phyloP scores from a whole-genome alignment of 2,888 invertebrate genomes.

The Philonicus albiceps region DNA sequence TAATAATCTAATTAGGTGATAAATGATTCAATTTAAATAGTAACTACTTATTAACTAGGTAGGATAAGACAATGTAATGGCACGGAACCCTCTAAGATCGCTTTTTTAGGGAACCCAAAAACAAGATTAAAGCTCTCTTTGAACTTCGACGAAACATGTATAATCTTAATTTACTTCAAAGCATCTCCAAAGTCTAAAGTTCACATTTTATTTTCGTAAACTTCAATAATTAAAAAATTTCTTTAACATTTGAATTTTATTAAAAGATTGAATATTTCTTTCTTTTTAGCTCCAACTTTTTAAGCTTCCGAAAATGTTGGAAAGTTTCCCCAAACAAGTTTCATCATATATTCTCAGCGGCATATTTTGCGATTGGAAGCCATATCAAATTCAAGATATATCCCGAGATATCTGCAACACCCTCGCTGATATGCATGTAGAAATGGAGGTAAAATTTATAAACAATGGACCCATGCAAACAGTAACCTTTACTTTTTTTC shows the following conservation, averaged over 20 bases:
- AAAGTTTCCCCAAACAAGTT: constrained; percentile 37
- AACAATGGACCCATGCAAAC: background rate
- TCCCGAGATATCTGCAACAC: background rate
- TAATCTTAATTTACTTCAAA: no score
- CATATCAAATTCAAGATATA: constrained; percentile 41
- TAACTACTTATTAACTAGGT: no score
- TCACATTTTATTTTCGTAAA: background rate
- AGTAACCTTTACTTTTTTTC: background rate
- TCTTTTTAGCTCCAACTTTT: constrained; percentile 41
- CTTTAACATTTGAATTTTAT: background rate
- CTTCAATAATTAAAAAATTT: background rate
- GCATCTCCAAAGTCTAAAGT: no score
- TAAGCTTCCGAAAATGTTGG: constrained; percentile 31
- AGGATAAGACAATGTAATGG: no score
- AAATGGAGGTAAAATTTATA: background rate
- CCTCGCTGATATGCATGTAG: background rate
- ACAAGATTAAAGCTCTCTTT: no score
- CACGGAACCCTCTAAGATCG: no score
- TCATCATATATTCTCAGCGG: constrained; percentile 42
- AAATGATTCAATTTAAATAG: no score
- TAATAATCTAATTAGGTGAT: no score
- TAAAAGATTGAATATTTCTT: background rate
- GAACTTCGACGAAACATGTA: no score
- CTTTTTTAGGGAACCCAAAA: no score
- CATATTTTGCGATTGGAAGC: constrained; percentile 42